A percentile compares a stretch with the other conserved stretches of the same genome.
These are phyloP conservation scores for Pithys albifrons DNA, from an alignment of 2,113 vertebrate species.

Conservation along the genomic window DNA sequence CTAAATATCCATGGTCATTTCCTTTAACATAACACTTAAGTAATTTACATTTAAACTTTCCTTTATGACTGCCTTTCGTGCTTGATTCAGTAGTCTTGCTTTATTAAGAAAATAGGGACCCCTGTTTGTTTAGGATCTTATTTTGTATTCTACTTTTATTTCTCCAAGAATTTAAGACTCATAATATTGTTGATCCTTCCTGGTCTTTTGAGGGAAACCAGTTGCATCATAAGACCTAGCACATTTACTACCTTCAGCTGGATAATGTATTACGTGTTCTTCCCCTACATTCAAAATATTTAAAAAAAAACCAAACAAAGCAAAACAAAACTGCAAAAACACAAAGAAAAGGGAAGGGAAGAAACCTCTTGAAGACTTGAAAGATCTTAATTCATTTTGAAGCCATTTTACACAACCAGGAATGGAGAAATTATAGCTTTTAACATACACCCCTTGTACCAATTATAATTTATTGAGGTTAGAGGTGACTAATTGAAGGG, in stretches of 20 bases:
- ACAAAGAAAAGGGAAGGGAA: neutral
- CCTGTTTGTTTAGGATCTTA: neutral
- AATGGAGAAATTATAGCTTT: neutral
- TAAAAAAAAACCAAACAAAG: neutral
- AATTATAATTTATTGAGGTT: neutral
- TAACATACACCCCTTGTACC: neutral
- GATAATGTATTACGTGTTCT: neutral
- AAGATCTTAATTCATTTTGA: neutral
- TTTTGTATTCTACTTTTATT: neutral
- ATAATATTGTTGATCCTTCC: rapidly evolving
- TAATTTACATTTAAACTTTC: neutral
- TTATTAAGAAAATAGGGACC: neutral
- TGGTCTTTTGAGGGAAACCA: neutral
- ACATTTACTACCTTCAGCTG: neutral
- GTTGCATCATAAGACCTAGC: neutral
- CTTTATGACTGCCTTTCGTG: neutral
- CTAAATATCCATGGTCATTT: neutral
- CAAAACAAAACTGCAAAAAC: neutral
- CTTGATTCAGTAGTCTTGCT: neutral
- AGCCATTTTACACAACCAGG: neutral
- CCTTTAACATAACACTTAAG: neutral
- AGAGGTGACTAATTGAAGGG: neutral
- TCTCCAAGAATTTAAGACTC: neutral
- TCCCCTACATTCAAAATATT: neutral
- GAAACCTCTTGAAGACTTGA: neutral